Conservation (phyloP, 2,888 invertebrate species). For the Dendrolimus pini region DNA sequence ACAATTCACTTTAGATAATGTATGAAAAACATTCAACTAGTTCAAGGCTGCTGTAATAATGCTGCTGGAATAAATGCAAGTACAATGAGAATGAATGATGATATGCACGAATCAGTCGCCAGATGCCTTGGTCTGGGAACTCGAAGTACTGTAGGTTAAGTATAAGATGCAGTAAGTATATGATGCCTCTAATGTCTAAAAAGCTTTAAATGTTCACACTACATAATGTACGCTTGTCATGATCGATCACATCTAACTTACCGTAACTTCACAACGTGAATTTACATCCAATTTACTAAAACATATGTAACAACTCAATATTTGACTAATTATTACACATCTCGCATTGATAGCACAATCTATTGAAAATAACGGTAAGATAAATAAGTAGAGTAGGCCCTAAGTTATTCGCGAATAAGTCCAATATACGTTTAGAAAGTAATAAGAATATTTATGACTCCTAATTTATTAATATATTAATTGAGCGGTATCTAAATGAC, state of each 20-base stretch:
- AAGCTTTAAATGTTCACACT: slow-evolving; percentile 60
- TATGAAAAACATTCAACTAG: slow-evolving; percentile 40
- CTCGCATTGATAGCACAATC: slow-evolving; percentile 17
- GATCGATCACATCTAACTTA: slow-evolving; percentile 64
- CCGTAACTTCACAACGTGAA: slow-evolving; percentile 60
- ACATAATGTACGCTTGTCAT: slow-evolving; percentile 40
- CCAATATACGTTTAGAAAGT: not conserved
- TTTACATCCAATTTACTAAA: slow-evolving; percentile 52
- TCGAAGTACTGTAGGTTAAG: slow-evolving; percentile 23
- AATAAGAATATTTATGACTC: not conserved
- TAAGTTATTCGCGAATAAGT: not conserved
- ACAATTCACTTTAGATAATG: slow-evolving; percentile 8
- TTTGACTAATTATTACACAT: slow-evolving; percentile 47
- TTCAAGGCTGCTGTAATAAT: slow-evolving; percentile 46
- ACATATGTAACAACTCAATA: slow-evolving; percentile 30
- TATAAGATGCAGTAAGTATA: slow-evolving; percentile 48
- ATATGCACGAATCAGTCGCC: slow-evolving; percentile 44
- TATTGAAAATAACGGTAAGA: slow-evolving; percentile 1
- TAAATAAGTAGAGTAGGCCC: not conserved
- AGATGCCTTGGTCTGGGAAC: slow-evolving; percentile 46
- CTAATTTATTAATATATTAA: slow-evolving; percentile 1
- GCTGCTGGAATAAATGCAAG: slow-evolving; percentile 43
- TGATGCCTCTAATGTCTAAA: slow-evolving; percentile 66
- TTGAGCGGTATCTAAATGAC: not conserved
- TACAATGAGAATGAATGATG: slow-evolving; percentile 60